phyloP scores from a whole-genome alignment of 2,113 vertebrate genomes.

The Tragelaphus imberbis region DNA sequence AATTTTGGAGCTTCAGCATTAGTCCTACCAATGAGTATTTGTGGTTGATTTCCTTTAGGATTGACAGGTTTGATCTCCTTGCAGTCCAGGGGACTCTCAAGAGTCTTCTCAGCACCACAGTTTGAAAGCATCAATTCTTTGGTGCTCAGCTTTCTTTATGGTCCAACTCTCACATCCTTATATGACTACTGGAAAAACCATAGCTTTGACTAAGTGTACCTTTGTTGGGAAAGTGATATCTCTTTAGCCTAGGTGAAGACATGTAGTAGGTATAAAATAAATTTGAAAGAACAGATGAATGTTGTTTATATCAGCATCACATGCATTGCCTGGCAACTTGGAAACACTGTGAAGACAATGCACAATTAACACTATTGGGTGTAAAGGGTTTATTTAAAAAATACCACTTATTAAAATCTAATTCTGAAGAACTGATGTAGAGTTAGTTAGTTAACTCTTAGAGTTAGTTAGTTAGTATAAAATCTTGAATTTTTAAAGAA shows the following conservation, averaged over 20 bases:
- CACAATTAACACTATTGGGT: not conserved
- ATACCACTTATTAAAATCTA: not conserved
- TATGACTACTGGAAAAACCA: not conserved
- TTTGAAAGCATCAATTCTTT: not conserved
- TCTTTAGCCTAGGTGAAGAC: not conserved
- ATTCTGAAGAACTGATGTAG: not conserved
- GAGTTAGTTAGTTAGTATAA: not conserved
- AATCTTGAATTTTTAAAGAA: not conserved
- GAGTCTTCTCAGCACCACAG: not conserved
- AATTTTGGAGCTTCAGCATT: not conserved
- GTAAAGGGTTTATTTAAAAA: not conserved
- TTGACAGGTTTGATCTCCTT: not conserved
- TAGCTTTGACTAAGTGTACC: not conserved
- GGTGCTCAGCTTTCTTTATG: not conserved
- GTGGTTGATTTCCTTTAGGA: not conserved
- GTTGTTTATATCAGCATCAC: not conserved
- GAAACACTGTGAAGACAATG: not conserved
- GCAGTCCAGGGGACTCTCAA: not conserved
- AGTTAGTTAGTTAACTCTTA: not conserved
- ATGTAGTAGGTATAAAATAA: not conserved
- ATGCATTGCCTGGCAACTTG: not conserved
- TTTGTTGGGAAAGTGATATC: not conserved
- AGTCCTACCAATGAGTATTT: not conserved
- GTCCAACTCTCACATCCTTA: not conserved
- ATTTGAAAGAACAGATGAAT: not conserved